A percentile compares a stretch with the other conserved stretches of the same genome.
These are phyloP conservation scores for Bos javanicus DNA, from an alignment of 2,113 vertebrate genomes.

Conservation along the genomic window DNA sequence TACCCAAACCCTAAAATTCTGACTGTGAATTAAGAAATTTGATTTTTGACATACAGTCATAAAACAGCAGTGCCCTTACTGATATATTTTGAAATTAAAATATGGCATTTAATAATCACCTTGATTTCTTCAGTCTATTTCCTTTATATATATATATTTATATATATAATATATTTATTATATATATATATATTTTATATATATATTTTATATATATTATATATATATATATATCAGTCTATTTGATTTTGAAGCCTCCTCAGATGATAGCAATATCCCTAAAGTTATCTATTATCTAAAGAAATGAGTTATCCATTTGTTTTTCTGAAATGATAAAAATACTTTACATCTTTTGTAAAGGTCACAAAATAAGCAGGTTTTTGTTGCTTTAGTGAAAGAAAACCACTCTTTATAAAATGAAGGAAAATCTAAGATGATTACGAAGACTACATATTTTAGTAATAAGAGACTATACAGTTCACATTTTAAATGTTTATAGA, in stretches of 20 bases:
- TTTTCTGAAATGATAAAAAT: background rate
- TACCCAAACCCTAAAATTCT: conserved; percentile 25
- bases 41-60: conserved; percentile 8
- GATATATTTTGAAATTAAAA: conserved; percentile 42
- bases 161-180: too few species aligned
- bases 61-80: background rate
- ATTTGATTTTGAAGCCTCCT: conserved; percentile 70
- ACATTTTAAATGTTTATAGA: background rate
- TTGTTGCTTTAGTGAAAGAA: background rate
- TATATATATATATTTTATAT: background rate
- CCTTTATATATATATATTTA: too few species aligned
- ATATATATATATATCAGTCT: conserved; percentile 55
- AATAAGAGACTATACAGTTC: background rate
- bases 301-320: conserved; percentile 73
- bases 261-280: conserved; percentile 72
- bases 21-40: background rate
- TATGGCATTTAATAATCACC: conserved; percentile 55
- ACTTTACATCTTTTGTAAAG: background rate
- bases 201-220: too few species aligned
- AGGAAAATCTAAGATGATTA: background rate
- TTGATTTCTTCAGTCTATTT: conserved; percentile 18
- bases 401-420: background rate
- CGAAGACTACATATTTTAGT: background rate
- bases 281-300: conserved; percentile 61
- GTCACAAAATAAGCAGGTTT: background rate